Conservation (phyloP, 2,113 vertebrate species). For the Misgurnus mizolepis region DNA sequence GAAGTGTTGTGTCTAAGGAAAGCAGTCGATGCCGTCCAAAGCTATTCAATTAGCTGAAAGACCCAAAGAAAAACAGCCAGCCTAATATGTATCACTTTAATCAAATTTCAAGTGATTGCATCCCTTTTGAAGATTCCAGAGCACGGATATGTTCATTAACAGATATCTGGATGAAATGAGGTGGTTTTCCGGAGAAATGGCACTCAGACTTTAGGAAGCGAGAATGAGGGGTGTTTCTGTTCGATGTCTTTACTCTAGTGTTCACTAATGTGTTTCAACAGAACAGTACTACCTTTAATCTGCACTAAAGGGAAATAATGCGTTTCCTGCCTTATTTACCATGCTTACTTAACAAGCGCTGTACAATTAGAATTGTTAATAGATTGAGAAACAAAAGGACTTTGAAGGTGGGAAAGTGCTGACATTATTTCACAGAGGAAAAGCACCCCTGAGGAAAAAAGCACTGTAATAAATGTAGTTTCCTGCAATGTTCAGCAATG, state of each 20-base stretch:
- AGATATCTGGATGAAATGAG: slow-evolving; percentile 75
- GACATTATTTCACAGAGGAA: slow-evolving; percentile 98
- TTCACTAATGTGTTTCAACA: slow-evolving; percentile 75
- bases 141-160: slow-evolving; percentile 78
- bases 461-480: slow-evolving; percentile 94
- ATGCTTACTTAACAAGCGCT: slow-evolving; percentile 95
- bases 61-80: slow-evolving; percentile 75
- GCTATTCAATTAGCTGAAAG: slow-evolving; percentile 80
- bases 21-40: slow-evolving; percentile 74
- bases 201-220: slow-evolving; percentile 74
- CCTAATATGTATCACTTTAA: slow-evolving; percentile 80
- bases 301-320: slow-evolving; percentile 96
- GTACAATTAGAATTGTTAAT: slow-evolving; percentile 99
- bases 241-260: slow-evolving; percentile 77
- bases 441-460: slow-evolving; percentile 85
- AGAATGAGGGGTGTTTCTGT: slow-evolving; percentile 72
- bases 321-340: slow-evolving; percentile 96
- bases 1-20: slow-evolving; percentile 76
- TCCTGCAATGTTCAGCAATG: slow-evolving; percentile 94
- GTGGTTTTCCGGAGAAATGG: slow-evolving; percentile 71
- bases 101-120: slow-evolving; percentile 76
- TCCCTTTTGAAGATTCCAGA: slow-evolving; percentile 71
- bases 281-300: slow-evolving; percentile 81
- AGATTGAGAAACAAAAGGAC: slow-evolving; percentile 98
- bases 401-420: slow-evolving; percentile 99